These are phyloP conservation scores for Oasisia sp. DNA, from an alignment of 2,888 invertebrate species.

Conservation along the genomic window DNA sequence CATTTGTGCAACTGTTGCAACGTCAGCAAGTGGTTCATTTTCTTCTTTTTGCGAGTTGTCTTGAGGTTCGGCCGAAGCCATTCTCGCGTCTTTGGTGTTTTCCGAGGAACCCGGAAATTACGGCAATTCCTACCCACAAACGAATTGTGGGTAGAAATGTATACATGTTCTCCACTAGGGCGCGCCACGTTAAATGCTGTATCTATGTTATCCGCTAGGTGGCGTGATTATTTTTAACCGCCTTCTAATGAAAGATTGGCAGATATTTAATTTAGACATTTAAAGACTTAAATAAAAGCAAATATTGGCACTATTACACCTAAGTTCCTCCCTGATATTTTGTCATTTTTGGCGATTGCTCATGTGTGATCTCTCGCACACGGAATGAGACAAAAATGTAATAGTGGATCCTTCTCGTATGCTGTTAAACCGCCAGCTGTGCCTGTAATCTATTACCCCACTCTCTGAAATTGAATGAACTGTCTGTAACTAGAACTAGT, in stretches of 20 bases:
- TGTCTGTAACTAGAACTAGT: too few relatives aligned
- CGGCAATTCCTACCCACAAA: not conserved
- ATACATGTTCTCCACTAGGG: not conserved
- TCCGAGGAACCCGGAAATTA: not conserved
- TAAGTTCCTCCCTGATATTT: too few relatives aligned
- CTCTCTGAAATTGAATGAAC: too few relatives aligned
- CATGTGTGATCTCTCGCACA: too few relatives aligned
- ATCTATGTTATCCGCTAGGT: not conserved
- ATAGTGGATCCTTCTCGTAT: too few relatives aligned
- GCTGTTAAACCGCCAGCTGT: too few relatives aligned
- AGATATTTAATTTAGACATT: too few relatives aligned
- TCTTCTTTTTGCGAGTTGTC: not conserved
- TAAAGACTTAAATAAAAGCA: too few relatives aligned
- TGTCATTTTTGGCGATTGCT: too few relatives aligned
- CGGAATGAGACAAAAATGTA: too few relatives aligned
- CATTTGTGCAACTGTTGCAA: not conserved
- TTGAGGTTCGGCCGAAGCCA: not conserved
- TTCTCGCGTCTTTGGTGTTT: conserved; percentile 10
- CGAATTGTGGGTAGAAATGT: not conserved
- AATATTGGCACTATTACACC: too few relatives aligned
- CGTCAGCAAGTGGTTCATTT: not conserved
- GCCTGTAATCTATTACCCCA: too few relatives aligned
- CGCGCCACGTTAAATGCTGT: not conserved
- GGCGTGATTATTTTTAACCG: not conserved
- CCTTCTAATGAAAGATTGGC: not conserved